Evolutionary conservation across 2,888 invertebrate genomes (phyloP).

Genomic region (Drosophila subquinaria): DNA sequence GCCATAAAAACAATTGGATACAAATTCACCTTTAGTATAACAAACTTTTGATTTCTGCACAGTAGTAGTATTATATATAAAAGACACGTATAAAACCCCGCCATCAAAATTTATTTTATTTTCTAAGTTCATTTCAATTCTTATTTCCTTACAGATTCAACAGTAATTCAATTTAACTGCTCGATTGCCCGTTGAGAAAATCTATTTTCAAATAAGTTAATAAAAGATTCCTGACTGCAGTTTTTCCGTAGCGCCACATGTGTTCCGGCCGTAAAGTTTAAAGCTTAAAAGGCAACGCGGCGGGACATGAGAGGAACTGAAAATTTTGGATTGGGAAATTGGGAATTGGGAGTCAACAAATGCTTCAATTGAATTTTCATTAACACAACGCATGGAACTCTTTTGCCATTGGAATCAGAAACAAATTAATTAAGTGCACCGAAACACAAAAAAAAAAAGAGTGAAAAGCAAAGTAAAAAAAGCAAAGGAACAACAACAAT

Average conservation of each 20-base stretch:
- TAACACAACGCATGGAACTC: conserved; percentile 49
- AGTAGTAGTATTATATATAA: too few species aligned
- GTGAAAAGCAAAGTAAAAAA: conserved; percentile 54
- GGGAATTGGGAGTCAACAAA: conserved; percentile 32
- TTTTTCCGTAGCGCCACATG: conserved; percentile 9
- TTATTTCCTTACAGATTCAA: background rate
- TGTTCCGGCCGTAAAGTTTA: conserved; percentile 7
- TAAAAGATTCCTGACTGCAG: background rate
- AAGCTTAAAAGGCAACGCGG: conserved; percentile 15
- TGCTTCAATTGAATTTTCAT: conserved; percentile 67
- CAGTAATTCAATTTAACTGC: background rate
- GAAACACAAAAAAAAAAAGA: conserved; percentile 26
- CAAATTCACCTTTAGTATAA: too few species aligned
- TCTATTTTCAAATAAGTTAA: conserved; percentile 9
- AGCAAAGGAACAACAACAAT: conserved; percentile 56
- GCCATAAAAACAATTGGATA: too few species aligned
- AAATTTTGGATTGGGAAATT: background rate
- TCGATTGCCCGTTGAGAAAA: background rate
- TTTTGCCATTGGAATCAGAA: conserved; percentile 45
- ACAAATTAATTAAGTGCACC: conserved; percentile 62
- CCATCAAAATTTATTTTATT: too few species aligned
- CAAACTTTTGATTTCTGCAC: too few species aligned
- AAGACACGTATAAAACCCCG: too few species aligned
- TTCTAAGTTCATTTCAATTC: too few species aligned
- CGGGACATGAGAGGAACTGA: conserved; percentile 1